phyloP scores from a whole-genome alignment of 2,888 invertebrate genomes.

The Cephonodes hylas region DNA sequence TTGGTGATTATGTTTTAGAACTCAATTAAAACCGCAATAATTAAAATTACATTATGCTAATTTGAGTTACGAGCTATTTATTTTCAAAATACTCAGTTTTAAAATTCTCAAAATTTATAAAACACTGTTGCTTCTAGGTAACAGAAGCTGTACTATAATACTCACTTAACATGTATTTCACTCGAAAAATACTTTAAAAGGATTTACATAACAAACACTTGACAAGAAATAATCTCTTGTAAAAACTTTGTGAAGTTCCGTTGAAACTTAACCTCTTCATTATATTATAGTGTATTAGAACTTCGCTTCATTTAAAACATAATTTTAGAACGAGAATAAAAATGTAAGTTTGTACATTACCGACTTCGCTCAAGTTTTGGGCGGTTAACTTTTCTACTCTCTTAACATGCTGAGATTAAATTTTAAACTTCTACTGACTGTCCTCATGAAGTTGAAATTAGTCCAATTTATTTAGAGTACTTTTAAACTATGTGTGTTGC shows the following conservation, averaged over 20 bases:
- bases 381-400: slow-evolving; percentile 70
- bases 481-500: not conserved
- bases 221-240: not conserved
- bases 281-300: not conserved
- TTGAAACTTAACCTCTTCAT: not conserved
- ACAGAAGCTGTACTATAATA: not conserved
- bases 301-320: not conserved
- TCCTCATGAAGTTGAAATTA: slow-evolving; percentile 67
- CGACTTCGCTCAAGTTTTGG: slow-evolving; percentile 48
- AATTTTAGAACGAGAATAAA: slow-evolving; percentile 1
- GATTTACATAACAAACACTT: not conserved
- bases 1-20: too few species aligned
- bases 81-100: too few species aligned
- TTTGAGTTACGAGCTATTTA: too few species aligned
- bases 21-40: too few species aligned
- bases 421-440: slow-evolving; percentile 69
- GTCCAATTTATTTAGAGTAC: slow-evolving; percentile 1
- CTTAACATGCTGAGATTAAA: slow-evolving; percentile 67
- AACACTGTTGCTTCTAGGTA: not conserved
- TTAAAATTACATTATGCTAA: too few species aligned
- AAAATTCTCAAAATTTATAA: not conserved
- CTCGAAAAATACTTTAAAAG: not conserved
- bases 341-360: slow-evolving; percentile 7
- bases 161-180: not conserved
- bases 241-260: not conserved